Evolutionary conservation across 35 echinoderm and acorn worm species (phyloP).

Genomic region (Diadema setosum): DNA sequence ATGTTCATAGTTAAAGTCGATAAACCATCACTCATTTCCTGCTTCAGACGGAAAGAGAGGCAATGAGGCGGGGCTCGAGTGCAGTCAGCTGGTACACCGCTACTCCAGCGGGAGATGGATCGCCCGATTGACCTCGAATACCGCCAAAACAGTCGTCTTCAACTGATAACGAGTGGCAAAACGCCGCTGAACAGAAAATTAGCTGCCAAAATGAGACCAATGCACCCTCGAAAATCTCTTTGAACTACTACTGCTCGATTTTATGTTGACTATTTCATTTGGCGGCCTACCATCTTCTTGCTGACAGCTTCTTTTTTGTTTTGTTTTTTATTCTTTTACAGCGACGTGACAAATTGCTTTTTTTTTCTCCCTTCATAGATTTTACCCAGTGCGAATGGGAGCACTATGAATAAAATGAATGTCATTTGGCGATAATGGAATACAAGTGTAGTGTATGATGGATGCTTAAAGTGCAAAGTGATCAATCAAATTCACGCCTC

Average conservation of each 20-base stretch:
- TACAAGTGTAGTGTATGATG: not conserved
- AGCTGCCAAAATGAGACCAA: not conserved
- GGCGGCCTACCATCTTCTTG: not conserved
- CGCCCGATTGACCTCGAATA: not conserved
- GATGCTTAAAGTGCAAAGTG: not conserved
- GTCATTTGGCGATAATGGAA: not conserved
- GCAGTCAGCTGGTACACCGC: not conserved
- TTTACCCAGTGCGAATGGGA: not conserved
- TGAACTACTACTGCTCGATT: not conserved
- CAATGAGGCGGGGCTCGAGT: too few relatives aligned
- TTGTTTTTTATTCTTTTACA: not conserved
- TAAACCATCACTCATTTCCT: not conserved
- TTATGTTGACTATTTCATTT: not conserved
- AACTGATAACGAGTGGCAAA: not conserved
- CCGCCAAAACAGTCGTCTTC: not conserved
- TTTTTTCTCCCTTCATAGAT: not conserved
- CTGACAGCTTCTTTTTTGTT: not conserved
- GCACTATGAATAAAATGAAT: not conserved
- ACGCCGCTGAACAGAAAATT: not conserved
- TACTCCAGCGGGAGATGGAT: not conserved
- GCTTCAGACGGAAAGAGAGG: not conserved
- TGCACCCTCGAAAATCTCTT: not conserved
- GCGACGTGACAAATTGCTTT: not conserved
- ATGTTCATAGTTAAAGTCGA: not conserved
- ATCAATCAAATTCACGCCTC: not conserved